Conservation (phyloP, 2,113 vertebrate species). For the Candoia aspera region DNA sequence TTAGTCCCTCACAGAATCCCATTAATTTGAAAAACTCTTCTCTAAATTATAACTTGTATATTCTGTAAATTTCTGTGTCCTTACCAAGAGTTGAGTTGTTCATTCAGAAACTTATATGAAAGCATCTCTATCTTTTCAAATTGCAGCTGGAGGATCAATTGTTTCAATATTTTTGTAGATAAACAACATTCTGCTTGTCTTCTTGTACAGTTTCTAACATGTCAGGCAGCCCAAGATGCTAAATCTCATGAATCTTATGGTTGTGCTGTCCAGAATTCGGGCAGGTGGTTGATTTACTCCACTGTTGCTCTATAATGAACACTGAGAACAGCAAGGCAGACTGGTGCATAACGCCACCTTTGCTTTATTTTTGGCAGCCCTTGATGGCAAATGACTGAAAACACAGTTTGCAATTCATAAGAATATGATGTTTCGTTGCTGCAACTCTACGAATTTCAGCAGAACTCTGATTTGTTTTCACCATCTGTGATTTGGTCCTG, state of each 20-base stretch:
- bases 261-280: neutral
- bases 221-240: neutral
- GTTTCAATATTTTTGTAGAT: neutral
- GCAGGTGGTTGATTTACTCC: neutral
- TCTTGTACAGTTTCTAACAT: neutral
- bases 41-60: neutral
- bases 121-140: neutral
- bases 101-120: neutral
- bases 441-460: neutral
- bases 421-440: neutral
- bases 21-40: neutral
- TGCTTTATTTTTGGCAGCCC: neutral
- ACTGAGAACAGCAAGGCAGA: neutral
- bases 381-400: neutral
- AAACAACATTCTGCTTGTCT: neutral
- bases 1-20: neutral
- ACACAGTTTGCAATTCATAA: constrained; percentile 2
- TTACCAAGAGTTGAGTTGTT: neutral
- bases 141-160: neutral
- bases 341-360: neutral
- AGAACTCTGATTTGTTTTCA: neutral
- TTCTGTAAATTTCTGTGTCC: neutral
- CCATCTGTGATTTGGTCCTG: neutral
- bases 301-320: neutral
- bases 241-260: neutral